Evolutionary conservation across 2,113 vertebrate genomes (phyloP), one percentile per base, ranked within the genome.

Genomic region (Clarias gariepinus): DNA sequence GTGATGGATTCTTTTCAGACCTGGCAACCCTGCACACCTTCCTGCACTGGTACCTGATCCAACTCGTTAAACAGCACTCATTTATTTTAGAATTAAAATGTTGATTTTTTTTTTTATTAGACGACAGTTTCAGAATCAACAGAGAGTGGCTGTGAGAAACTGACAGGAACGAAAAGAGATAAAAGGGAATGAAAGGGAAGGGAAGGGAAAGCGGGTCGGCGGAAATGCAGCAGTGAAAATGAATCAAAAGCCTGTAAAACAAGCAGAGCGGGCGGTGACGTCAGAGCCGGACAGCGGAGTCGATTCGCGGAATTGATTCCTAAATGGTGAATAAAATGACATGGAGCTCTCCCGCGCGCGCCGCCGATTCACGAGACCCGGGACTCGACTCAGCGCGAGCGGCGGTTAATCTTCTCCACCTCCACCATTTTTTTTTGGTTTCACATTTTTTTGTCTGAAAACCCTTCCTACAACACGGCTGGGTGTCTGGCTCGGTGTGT

Each of bases 181-280:
- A 18, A 7, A 33, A 33, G 23, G 78, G 47, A 5, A 25, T 6
- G 1, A 15, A 71, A 2, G 73, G 9, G n/a, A 53, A 25, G n/a
- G 5, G 18, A 6, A 11, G 25, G 28, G 13, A 33, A 21, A 36
- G 78, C 57, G 41, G 57, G 30, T 60, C 28, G 19, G 53, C 55
- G 28, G 77, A 60, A 80, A 36, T 80, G 77, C 77, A 33, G 77
- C 77, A 80, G 28, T 60, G 77, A 80, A 57, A 30, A 28, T 10
- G 16, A 78, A 57, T 57, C 73, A 73, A 73, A 73, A 73, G 41
- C 41, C 19, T 11, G 23, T 74, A 10, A 8, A 78, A 78, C 18
- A 10, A 16, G 19, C 52, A 41, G 21, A 19, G 41, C 9, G 8
- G 36, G 41, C 52, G 74, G 11, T 77, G 74, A 77, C 74, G 76